phyloP scores from a whole-genome alignment of 1,140 invertebrate genomes.

The Philotrypesis tridentata region DNA sequence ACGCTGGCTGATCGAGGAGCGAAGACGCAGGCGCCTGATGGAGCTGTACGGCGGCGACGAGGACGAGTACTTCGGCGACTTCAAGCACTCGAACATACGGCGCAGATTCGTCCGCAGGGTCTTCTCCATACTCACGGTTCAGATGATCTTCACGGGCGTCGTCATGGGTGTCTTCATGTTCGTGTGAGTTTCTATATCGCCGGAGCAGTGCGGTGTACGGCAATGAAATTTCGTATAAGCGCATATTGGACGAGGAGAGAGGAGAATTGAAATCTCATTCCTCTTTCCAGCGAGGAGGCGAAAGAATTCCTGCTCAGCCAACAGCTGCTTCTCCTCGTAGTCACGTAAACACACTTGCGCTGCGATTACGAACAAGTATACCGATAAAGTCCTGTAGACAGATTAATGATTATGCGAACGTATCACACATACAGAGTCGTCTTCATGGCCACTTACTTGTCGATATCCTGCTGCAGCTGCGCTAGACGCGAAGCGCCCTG shows the following conservation, averaged over 20 bases:
- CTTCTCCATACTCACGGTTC: conserved; percentile 60
- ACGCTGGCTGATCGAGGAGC: conserved; percentile 54
- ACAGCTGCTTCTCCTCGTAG: no score
- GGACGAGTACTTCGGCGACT: conserved; percentile 60
- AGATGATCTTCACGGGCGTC: conserved; percentile 59
- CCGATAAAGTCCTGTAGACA: no score
- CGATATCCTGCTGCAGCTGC: conserved; percentile 66
- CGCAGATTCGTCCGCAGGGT: conserved; percentile 63
- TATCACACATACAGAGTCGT: conserved; percentile 54
- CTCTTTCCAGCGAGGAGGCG: conserved; percentile 28
- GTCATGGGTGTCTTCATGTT: conserved; percentile 62
- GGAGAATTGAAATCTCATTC: not conserved
- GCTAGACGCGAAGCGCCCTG: conserved; percentile 71
- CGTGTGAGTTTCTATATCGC: conserved; percentile 54
- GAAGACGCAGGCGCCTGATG: conserved; percentile 49
- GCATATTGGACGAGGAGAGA: no score
- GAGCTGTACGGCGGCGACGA: conserved; percentile 21
- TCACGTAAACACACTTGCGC: no score
- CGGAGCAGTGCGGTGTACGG: no score
- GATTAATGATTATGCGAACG: no score
- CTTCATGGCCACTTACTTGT: conserved; percentile 70
- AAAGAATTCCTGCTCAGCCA: no score
- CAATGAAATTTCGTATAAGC: no score
- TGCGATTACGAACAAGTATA: no score
- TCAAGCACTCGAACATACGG: conserved; percentile 56